Evolutionary conservation across 2,888 invertebrate species (phyloP), one percentile per base, ranked within the genome.

Genomic region (Lagria hirta): DNA sequence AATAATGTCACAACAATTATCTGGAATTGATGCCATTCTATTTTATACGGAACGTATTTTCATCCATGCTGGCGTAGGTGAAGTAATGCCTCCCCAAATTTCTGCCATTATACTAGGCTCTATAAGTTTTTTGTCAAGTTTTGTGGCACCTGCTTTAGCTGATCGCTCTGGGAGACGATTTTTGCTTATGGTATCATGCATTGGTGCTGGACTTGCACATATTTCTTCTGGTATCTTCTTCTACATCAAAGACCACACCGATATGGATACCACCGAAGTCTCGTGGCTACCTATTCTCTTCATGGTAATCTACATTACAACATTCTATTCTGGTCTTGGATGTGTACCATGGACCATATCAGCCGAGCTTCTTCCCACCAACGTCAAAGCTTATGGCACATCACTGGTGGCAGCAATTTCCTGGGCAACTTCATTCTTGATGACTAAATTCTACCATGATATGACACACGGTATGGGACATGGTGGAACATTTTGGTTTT

Each of bases 311-410:
- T 90, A 83, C 72, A 86, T 88, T 47, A 72, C 83, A 33, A 80
- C 83, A 0, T 64, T 54, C 48, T 21, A 63, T 75, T 41, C 57
- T 6, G 79, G 80, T 1, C 77, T 84, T 30, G 86, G 90, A 2
- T 83, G 86, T 0, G 8, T 46, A 80, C 79, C 52, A 15, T 52
- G 46, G 46, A 46, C 49, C 4, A 23, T 89, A 17, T 80, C 88
- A 76, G 82, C 86, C 1, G 89, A 89, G 66, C 78, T 89, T 68
- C 83, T 91, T 67, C 82, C 91, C 16, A 73, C 83, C 0, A 83
- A 85, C 53, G 83, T 87, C 1, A 86, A 87, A 67, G 80, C 84
- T 0, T 73, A 79, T n/a, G 86, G 86, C 0, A 82, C 86, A 0
- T 81, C 86, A 0, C 74, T 89, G 1, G 84, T 86, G 0, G 84